These are phyloP conservation scores for Sebastes itinus DNA, from an alignment of 2,797 vertebrate species.

Conservation along the genomic window DNA sequence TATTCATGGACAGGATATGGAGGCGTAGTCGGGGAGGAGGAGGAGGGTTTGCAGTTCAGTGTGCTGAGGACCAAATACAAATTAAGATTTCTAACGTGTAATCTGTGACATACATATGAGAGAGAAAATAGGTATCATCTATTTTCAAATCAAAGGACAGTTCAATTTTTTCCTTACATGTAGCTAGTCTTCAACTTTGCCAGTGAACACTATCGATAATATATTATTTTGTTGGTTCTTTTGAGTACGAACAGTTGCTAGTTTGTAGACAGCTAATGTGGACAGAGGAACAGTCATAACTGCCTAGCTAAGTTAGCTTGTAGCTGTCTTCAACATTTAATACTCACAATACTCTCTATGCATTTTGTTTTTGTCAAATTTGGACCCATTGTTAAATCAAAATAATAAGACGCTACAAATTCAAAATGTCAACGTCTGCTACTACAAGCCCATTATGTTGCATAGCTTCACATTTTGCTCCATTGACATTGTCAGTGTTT, in stretches of 20 bases:
- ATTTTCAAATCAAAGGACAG: background rate
- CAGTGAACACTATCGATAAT: background rate
- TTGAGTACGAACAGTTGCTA: accelerated
- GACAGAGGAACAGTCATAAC: too few species aligned
- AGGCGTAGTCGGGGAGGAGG: too few species aligned
- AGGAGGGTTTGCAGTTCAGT: too few species aligned
- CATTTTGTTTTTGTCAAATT: background rate
- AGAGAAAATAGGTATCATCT: accelerated
- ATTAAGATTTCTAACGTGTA: background rate
- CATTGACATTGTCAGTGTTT: background rate
- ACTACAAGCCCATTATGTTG: background rate
- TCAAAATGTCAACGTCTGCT: background rate
- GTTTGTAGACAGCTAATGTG: too few species aligned
- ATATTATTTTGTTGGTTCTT: background rate
- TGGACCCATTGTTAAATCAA: too few species aligned
- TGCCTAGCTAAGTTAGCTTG: background rate
- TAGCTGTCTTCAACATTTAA: background rate
- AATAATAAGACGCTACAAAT: background rate
- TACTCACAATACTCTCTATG: background rate
- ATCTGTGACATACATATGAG: background rate
- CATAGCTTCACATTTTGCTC: background rate
- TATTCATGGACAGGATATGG: too few species aligned
- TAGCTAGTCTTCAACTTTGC: background rate
- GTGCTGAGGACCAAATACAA: background rate
- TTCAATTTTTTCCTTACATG: background rate